These are phyloP conservation scores for Campoplex nolae DNA, from an alignment of 2,888 invertebrate genomes.

Conservation along the genomic window DNA sequence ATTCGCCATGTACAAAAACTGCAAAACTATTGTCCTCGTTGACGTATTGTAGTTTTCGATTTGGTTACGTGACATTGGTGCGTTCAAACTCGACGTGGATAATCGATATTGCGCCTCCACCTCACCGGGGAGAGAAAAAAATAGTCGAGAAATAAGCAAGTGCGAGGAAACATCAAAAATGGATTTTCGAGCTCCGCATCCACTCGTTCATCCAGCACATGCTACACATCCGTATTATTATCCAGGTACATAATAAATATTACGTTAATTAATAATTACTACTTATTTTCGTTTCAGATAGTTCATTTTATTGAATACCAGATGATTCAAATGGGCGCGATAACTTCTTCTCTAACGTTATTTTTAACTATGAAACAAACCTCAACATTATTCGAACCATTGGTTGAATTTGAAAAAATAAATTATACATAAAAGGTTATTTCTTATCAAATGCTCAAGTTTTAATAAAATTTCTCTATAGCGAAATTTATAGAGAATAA, in stretches of 20 bases:
- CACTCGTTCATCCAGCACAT: constrained; percentile 81
- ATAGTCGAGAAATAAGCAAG: constrained; percentile 18
- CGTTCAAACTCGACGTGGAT: background rate
- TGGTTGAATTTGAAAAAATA: no score
- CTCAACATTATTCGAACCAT: no score
- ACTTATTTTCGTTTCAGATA: no score
- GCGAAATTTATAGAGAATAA: no score
- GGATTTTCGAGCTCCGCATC: constrained; percentile 84
- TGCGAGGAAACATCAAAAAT: constrained; percentile 71
- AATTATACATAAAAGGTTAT: no score
- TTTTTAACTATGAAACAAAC: no score
- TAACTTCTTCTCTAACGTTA: no score
- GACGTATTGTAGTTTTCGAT: constrained; percentile 58
- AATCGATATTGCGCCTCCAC: constrained; percentile 18
- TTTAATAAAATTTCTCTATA: no score
- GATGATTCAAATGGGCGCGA: no score
- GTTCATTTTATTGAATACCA: no score
- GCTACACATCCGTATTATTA: constrained; percentile 81
- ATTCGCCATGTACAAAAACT: constrained; percentile 45
- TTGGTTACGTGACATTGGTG: constrained; percentile 17
- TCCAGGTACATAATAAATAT: constrained; percentile 69
- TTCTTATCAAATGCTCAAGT: no score
- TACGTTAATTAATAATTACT: background rate
- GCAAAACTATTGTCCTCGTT: constrained; percentile 38
- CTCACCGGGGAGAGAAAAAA: constrained; percentile 10